Percentiles rank a stretch among this genome's conserved stretches.
phyloP scores from a whole-genome alignment of 2,113 vertebrate genomes.

The Psilopsiagon aymara region DNA sequence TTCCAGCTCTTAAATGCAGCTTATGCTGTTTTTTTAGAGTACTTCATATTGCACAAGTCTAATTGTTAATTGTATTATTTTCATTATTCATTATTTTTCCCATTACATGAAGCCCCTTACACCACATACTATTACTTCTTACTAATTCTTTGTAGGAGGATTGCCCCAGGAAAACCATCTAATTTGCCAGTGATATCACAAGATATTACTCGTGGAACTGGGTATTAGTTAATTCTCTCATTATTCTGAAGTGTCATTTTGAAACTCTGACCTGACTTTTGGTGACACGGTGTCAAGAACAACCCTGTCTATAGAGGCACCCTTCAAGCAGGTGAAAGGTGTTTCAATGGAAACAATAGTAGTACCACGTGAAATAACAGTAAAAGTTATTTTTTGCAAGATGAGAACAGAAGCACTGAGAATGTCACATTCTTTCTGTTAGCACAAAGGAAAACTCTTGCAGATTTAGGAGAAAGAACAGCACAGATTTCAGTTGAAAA shows the following conservation, averaged over 20 bases:
- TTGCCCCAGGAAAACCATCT: background rate
- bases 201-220: background rate
- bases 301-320: background rate
- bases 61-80: background rate
- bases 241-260: background rate
- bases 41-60: background rate
- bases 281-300: background rate
- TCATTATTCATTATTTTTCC: background rate
- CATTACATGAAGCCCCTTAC: background rate
- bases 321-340: background rate
- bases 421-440: background rate
- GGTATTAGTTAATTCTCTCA: background rate
- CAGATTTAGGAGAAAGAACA: background rate
- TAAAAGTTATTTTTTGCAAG: background rate
- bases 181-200: background rate
- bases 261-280: background rate
- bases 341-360: background rate
- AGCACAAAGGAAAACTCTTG: constrained; percentile 2
- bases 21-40: background rate
- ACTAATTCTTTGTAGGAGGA: background rate
- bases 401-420: background rate
- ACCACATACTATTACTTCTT: background rate
- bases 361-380: background rate
- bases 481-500: background rate
- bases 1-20: background rate